Percentiles rank a stretch among this genome's conserved stretches.
These are phyloP conservation scores for Pseudoips prasinana DNA, from an alignment of 2,888 invertebrate species.

Conservation along the genomic window DNA sequence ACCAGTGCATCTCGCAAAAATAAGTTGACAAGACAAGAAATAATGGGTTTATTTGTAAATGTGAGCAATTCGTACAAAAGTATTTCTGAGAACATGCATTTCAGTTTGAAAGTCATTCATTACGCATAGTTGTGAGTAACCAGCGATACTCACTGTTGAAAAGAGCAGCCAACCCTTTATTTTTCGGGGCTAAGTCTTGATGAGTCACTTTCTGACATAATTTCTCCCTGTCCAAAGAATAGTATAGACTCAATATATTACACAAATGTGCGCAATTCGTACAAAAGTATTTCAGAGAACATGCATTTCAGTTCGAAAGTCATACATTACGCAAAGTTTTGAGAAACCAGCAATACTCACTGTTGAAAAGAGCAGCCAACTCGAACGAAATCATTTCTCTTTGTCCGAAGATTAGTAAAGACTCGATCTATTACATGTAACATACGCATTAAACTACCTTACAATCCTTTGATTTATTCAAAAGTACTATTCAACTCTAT, in stretches of 20 bases:
- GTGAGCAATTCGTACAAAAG: constrained; percentile 15
- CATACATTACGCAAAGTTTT: constrained; percentile 25
- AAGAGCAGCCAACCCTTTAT: neutral
- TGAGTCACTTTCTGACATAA: too few relatives aligned
- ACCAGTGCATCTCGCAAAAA: too few relatives aligned
- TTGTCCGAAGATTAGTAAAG: too few relatives aligned
- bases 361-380: neutral
- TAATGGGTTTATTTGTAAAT: constrained; percentile 19
- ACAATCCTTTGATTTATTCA: too few relatives aligned
- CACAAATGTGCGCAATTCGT: constrained; percentile 16
- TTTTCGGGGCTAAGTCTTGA: too few relatives aligned
- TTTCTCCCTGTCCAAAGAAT: too few relatives aligned
- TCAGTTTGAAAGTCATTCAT: constrained; percentile 17
- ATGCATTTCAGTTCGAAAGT: constrained; percentile 16
- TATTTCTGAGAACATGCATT: constrained; percentile 18
- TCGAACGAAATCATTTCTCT: too few relatives aligned
- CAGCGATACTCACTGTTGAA: neutral
- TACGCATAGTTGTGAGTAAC: constrained; percentile 30
- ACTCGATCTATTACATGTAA: too few relatives aligned
- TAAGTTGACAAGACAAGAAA: constrained; percentile 5
- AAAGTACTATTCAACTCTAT: too few relatives aligned
- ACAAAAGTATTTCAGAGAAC: constrained; percentile 13
- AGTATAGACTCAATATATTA: too few relatives aligned
- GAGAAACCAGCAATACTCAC: constrained; percentile 18
- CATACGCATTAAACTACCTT: too few relatives aligned